A percentile compares a stretch with the other conserved stretches of the same genome.
These are phyloP conservation scores for Molorchus minor DNA, from an alignment of 2,888 invertebrate species.

Conservation along the genomic window DNA sequence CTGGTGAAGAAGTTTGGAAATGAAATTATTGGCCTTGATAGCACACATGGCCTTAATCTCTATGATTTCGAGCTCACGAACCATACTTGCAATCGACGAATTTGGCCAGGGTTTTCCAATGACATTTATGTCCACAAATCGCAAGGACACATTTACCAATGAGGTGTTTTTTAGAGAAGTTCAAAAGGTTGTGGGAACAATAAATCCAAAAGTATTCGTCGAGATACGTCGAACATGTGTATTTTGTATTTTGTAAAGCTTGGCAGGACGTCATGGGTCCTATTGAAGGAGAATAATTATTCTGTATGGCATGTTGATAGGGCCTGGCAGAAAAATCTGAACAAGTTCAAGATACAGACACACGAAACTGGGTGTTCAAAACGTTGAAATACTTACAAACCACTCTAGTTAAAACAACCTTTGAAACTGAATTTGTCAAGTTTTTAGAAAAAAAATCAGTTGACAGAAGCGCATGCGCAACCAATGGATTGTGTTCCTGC, in stretches of 20 bases:
- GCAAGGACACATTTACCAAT: neutral
- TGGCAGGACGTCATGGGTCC: conserved; percentile 39
- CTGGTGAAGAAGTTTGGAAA: neutral
- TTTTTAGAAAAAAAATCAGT: too few species aligned
- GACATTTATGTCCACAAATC: neutral
- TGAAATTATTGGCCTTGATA: neutral
- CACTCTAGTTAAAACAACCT: neutral
- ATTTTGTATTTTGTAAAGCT: conserved; percentile 39
- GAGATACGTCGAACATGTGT: conserved; percentile 43
- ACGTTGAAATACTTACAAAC: conserved; percentile 29
- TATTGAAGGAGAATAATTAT: conserved; percentile 27
- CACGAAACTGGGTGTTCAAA: conserved; percentile 18
- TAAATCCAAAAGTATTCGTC: conserved; percentile 32
- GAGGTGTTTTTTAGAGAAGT: neutral
- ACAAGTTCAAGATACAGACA: conserved; percentile 21
- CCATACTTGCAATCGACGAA: neutral
- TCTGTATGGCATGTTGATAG: conserved; percentile 37
- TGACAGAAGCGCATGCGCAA: too few species aligned
- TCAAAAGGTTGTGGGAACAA: conserved; percentile 19
- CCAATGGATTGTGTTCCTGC: too few species aligned
- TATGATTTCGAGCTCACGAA: neutral
- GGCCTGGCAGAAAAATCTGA: too few species aligned
- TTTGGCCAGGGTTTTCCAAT: neutral
- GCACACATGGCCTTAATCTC: neutral
- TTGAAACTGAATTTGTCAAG: conserved; percentile 17